Evolutionary conservation across 2,797 vertebrate genomes (phyloP).

Genomic region (Malacoraja senta): DNA sequence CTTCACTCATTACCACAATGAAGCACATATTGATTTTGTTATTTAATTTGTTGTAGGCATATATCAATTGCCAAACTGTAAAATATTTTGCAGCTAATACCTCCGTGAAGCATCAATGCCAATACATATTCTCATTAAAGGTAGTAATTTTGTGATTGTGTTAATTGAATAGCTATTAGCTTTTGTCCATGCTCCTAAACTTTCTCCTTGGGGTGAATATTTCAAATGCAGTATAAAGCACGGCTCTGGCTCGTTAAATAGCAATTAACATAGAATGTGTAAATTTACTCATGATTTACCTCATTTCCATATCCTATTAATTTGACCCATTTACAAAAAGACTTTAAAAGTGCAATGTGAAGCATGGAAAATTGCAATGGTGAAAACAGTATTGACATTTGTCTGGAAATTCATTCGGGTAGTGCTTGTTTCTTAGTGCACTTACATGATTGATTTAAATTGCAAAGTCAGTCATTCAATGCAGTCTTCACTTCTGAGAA

Average conservation of each 20-base stretch:
- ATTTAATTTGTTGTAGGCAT: not conserved
- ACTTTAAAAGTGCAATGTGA: not conserved
- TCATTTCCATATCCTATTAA: constrained; percentile 30
- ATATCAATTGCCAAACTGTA: not conserved
- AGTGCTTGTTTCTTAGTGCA: no score
- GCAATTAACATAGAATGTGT: constrained; percentile 25
- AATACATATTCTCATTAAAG: not conserved
- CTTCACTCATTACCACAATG: not conserved
- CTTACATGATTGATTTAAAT: no score
- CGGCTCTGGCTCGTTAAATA: not conserved
- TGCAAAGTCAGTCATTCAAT: no score
- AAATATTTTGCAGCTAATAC: not conserved
- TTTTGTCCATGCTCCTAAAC: constrained; percentile 17
- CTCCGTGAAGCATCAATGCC: not conserved
- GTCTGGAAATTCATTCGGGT: no score
- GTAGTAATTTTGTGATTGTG: constrained; percentile 7
- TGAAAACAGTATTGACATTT: not conserved
- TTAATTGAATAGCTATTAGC: constrained; percentile 24
- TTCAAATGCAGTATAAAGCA: not conserved
- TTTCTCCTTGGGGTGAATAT: constrained; percentile 14
- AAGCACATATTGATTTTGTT: not conserved
- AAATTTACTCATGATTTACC: constrained; percentile 11
- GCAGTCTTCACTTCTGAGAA: no score
- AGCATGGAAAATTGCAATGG: not conserved
- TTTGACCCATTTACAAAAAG: not conserved